A percentile compares a stretch with the other conserved stretches of the same genome.
Evolutionary conservation across 2,113 vertebrate genomes (phyloP).

Genomic region (Protomyctophum bolini): DNA sequence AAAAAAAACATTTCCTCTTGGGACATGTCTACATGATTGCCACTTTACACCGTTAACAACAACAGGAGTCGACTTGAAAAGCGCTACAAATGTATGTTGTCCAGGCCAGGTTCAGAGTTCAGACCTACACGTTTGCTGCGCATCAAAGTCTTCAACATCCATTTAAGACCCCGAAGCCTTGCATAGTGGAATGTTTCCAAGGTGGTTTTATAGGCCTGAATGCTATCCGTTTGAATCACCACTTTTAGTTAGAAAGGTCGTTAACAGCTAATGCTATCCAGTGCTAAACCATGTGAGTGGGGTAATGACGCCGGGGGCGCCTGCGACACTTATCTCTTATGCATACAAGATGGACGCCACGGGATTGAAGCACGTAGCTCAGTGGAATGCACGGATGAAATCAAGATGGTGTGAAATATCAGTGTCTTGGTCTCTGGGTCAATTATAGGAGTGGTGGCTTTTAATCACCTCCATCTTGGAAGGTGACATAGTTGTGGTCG

Average conservation of each 20-base stretch:
- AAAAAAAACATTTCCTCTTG: slow-evolving; percentile 35
- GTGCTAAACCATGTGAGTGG: slow-evolving; percentile 54
- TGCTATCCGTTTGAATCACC: slow-evolving; percentile 59
- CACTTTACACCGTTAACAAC: no score
- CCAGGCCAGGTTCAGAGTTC: no score
- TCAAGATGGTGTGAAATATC: slow-evolving; percentile 66
- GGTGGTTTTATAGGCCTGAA: slow-evolving; percentile 45
- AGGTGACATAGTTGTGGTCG: slow-evolving; percentile 15
- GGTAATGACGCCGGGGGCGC: slow-evolving; percentile 63
- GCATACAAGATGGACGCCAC: slow-evolving; percentile 53
- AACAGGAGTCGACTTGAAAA: no score
- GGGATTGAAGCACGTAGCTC: slow-evolving; percentile 6
- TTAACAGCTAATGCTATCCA: slow-evolving; percentile 72
- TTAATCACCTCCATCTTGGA: slow-evolving; percentile 33
- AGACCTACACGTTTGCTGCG: no score
- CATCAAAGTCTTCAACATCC: no score
- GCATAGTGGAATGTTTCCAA: slow-evolving; percentile 52
- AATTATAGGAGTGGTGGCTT: slow-evolving; percentile 10
- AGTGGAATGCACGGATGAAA: slow-evolving; percentile 26
- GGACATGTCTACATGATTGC: no score
- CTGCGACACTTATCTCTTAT: slow-evolving; percentile 51
- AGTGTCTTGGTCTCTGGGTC: slow-evolving; percentile 44
- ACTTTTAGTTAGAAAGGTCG: slow-evolving; percentile 65
- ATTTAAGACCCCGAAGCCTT: slow-evolving; percentile 46
- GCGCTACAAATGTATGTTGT: no score